A percentile compares a stretch with the other conserved stretches of the same genome.
These are phyloP conservation scores for Lamellibrachia luymesi DNA, from an alignment of 1,140 invertebrate species.

Conservation along the genomic window DNA sequence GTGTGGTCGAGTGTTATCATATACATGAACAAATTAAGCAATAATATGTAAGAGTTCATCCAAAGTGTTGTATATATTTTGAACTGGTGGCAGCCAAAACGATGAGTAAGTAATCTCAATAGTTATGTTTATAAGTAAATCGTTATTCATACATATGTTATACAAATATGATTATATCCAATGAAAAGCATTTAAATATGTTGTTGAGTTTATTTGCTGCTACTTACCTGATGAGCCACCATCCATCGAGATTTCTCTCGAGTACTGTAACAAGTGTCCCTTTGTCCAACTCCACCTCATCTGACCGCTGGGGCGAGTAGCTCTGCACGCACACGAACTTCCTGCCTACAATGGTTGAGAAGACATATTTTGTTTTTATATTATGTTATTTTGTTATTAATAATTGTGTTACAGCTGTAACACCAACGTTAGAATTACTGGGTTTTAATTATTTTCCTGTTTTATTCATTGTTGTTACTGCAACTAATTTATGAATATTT, in stretches of 20 bases:
- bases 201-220: background rate
- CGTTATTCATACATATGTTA: too few relatives aligned
- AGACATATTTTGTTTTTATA: background rate
- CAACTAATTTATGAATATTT: too few relatives aligned
- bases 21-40: background rate
- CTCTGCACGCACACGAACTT: slow-evolving; percentile 8
- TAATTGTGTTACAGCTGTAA: background rate
- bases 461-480: too few relatives aligned
- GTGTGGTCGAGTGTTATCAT: too few relatives aligned
- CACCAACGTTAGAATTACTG: background rate
- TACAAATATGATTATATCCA: too few relatives aligned
- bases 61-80: background rate
- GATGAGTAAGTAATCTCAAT: too few relatives aligned
- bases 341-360: background rate
- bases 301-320: slow-evolving; percentile 6
- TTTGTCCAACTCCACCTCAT: background rate
- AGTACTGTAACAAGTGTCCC: slow-evolving; percentile 1
- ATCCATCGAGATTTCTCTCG: slow-evolving; percentile 11
- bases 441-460: background rate
- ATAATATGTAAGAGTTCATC: background rate
- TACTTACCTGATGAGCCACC: slow-evolving; percentile 14
- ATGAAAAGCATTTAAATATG: too few relatives aligned
- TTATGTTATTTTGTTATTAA: background rate
- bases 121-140: too few relatives aligned
- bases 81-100: background rate